Base-by-base conservation (phyloP, 2,113 vertebrate species). In the Poeciliopsis retropinna region DNA sequence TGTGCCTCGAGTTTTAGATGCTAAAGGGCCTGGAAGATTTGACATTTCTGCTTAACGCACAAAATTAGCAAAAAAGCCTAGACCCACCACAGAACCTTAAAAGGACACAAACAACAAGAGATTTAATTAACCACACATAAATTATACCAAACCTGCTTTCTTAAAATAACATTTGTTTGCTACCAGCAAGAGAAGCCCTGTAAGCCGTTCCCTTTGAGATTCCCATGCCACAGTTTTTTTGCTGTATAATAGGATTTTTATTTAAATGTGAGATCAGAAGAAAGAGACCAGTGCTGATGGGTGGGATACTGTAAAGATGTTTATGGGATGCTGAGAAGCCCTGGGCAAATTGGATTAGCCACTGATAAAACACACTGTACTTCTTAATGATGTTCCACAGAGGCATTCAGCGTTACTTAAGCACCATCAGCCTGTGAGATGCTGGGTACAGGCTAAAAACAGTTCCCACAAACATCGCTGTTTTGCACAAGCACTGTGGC, bases 131-230 rank as follows among this genome's bases (percentile, higher is more conserved):
- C 92, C 93, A 85, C 94, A 93, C 93, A 94, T 93, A 94, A 95
- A 94, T 95, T 94, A 95, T 81, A 93, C 89, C 60, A 83, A 92
- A 94, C 88, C 92, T 92, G 88, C 86, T 93, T 91, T 93, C 90
- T 91, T 93, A 94, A 95, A 95, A 94, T 93, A 95, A 94, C 92
- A 92, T 94, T 94, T 94, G 93, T 95, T 95, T 94, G 94, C 93
- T 94, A 94, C 84, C 82, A 95, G 94, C 94, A 90, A 94, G 88
- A 90, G 92, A 81, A 90, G 87, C 88, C 88, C 88, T 89, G 78
- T 91, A 85, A 90, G 91, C 79, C 85, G 51, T 89, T 92, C 91
- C 91, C 92, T 90, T 60, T 73, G 87, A 86, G 86, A 93, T 88
- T 94, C 93, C 93, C 92, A 91, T 72, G 89, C 90, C 89, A 89